Evolutionary conservation across 2,888 invertebrate species (phyloP), one percentile per base, ranked within the genome.

Genomic region (Lucinisca nassula): DNA sequence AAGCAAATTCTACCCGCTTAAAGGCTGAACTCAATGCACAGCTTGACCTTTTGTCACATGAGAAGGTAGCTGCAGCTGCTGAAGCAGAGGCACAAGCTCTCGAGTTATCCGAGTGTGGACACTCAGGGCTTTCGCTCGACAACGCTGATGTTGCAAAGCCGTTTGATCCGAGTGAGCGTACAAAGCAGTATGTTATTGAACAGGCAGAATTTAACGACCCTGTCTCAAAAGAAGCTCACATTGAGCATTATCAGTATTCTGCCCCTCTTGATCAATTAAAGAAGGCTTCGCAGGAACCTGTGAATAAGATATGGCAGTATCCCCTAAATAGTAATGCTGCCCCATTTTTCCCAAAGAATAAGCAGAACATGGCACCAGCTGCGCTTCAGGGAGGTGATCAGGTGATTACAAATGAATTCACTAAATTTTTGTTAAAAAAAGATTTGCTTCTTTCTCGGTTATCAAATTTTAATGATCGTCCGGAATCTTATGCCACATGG

Each of bases 401-500:
- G 14, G 14, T 14, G 6, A 4, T 24, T 37, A n/a, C 58, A 8
- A 21, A 30, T 17, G 82, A 76, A 27, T 58, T 81, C 0, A 81
- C 79, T 12, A 21, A n/a, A 6, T 84, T 79, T 51, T 72, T 84
- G 17, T 40, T 81, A n/a, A 74, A 79, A 38, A 84, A 85, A 61
- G 80, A 86, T 8, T 67, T 86, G 37, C 51, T 84, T 17, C 38
- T 86, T 14, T 72, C 86, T 4, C 61, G 81, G 0, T 58, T 87
- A 30, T 51, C 67, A 14, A 70, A 72, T 87, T 82, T 84, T 38
- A 84, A 81, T 45, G 87, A 81, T 37, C 38, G 30, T 8, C 82
- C 82, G 1, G 87, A 87, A 70, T 27, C 24, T 8, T 82, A 81
- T 75, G 51, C 55, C 4, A 30, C 32, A 0, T 87, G 84, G 78